Base-by-base conservation (phyloP, 2,113 vertebrate genomes). In the Leiothrix lutea region DNA sequence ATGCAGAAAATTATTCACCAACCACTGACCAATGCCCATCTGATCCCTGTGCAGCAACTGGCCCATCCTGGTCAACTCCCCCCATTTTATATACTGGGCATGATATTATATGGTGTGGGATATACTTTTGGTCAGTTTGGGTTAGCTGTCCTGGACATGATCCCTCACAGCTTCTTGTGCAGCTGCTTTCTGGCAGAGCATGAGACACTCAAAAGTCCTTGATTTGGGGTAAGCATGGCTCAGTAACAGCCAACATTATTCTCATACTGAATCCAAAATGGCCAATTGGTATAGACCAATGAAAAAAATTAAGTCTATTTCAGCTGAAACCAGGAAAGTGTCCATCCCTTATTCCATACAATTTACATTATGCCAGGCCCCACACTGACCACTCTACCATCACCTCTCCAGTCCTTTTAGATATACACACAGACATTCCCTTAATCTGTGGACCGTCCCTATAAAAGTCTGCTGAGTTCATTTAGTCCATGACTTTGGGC, bases 41-140 rank as follows among this genome's bases (percentile, higher is more conserved):
- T 1, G 2, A n/a, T 29, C 7, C 16, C 24, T 0, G 0, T 9
- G 16, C 24, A 70, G 24, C 7, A 23, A 28, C 18, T 22, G 12
- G 28, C 33, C 19, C 54, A 45, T 38, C 23, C 47, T 61, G 33
- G 47, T 26, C 47, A 61, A n/a, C 8, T 61, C 4, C 15, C 14
- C 22, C 12, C 38, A 23, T 22, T 69, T 61, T 61, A 31, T 21
- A 11, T 31, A 42, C 6, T 14, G 35, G 21, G 3, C 13, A 35
- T 48, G 20, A 57, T 20, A 48, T n/a, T 48, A 29, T 16, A 2
- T 65, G 42, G 24, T 40, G 35, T 40, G 40, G 17, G 31, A 40
- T 48, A n/a, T 73, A 28, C 12, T 33, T 40, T 66, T 40, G 42
- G 21, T 20, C 25, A 11, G 19, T 74, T 42, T 29, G 31, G 16